Percentiles rank a stretch among this genome's conserved stretches.
Conservation (phyloP, 2,888 invertebrate genomes). For the Drosophila heteroneura region DNA sequence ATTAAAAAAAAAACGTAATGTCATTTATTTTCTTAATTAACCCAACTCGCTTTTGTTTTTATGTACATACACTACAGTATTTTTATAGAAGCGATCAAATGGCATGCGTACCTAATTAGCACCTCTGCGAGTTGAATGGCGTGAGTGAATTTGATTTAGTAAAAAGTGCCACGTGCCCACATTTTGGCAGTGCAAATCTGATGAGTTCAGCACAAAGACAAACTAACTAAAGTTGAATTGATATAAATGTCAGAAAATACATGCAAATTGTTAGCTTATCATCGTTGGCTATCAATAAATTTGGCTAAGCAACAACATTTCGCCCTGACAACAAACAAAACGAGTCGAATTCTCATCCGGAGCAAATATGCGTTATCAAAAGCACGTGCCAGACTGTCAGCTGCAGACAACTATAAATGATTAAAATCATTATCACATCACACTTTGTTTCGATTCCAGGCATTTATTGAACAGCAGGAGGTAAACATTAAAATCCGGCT, state of each 20-base stretch:
- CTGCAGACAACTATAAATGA: conserved; percentile 43
- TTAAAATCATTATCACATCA: conserved; percentile 62
- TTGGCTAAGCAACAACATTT: neutral
- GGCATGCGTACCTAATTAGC: conserved; percentile 70
- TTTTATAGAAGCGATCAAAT: conserved; percentile 40
- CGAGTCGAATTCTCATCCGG: conserved; percentile 13
- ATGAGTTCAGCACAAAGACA: conserved; percentile 20
- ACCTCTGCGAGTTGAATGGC: conserved; percentile 36
- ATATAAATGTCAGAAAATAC: conserved; percentile 9
- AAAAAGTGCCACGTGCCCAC: conserved; percentile 61
- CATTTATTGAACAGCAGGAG: conserved; percentile 20
- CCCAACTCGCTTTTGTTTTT: conserved; percentile 20
- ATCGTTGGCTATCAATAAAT: neutral
- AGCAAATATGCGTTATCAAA: conserved; percentile 19
- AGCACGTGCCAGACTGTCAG: conserved; percentile 55
- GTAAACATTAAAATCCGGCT: conserved; percentile 3
- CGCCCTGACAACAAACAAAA: conserved; percentile 13
- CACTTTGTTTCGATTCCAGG: conserved; percentile 29
- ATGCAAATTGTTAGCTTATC: neutral
- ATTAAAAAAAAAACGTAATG: conserved; percentile 7
- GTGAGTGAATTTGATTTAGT: conserved; percentile 22
- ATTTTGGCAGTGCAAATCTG: conserved; percentile 8
- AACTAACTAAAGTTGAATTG: neutral
- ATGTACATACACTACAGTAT: conserved; percentile 23
- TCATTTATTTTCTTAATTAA: conserved; percentile 18